phyloP scores from a whole-genome alignment of 2,113 vertebrate species.

The Xenopus borealis region DNA sequence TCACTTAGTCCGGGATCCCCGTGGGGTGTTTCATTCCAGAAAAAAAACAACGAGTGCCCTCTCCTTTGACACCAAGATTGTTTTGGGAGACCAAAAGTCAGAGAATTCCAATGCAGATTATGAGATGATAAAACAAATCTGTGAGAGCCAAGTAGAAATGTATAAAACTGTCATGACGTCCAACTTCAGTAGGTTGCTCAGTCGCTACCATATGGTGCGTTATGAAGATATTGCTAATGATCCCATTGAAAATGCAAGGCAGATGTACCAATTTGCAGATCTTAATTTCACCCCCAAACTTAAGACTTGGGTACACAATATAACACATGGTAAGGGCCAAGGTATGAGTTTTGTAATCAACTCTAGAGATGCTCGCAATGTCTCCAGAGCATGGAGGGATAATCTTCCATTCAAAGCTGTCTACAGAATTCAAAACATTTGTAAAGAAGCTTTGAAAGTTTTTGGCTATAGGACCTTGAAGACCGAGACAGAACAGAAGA shows the following conservation, averaged over 20 bases:
- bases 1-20: conserved; percentile 88
- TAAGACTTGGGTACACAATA: conserved; percentile 75
- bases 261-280: conserved; percentile 75
- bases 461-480: conserved; percentile 75
- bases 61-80: conserved; percentile 61
- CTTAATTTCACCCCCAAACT: conserved; percentile 72
- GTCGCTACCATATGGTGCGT: conserved; percentile 81
- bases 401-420: conserved; percentile 68
- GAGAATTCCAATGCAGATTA: conserved; percentile 51
- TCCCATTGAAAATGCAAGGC: conserved; percentile 63
- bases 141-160: conserved; percentile 80
- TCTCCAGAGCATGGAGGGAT: conserved; percentile 86
- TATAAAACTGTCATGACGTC: conserved; percentile 63
- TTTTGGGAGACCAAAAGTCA: conserved; percentile 57
- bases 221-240: conserved; percentile 85
- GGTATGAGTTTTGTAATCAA: conserved; percentile 77
- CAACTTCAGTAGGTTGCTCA: conserved; percentile 65
- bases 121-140: conserved; percentile 76
- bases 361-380: conserved; percentile 71
- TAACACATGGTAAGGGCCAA: conserved; percentile 81
- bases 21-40: conserved; percentile 78
- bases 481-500: conserved; percentile 76
- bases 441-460: conserved; percentile 76
- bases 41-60: conserved; percentile 59
- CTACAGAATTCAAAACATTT: conserved; percentile 75